Conservation (phyloP, 2,888 invertebrate species). For the Thymelicus lineola region DNA sequence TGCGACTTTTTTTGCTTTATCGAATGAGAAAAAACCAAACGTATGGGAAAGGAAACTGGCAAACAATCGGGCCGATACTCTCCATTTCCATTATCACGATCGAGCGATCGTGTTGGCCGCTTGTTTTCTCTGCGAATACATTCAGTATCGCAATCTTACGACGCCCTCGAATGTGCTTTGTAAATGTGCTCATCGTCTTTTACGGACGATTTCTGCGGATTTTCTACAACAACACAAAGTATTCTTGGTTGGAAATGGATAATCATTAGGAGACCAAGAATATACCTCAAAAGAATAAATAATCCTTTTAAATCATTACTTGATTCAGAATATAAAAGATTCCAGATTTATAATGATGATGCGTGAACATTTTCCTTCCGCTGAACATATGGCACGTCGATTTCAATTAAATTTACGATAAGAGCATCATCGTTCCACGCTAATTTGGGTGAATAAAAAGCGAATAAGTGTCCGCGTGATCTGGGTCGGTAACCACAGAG, state of each 20-base stretch:
- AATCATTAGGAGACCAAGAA: no score
- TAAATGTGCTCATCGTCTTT: no score
- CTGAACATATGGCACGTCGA: conserved; percentile 56
- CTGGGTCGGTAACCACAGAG: conserved; percentile 67
- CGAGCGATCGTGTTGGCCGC: conserved; percentile 55
- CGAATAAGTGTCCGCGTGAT: conserved; percentile 61
- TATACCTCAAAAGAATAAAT: no score
- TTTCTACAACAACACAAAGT: no score
- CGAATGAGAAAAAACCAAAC: conserved; percentile 45
- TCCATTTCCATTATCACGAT: conserved; percentile 57
- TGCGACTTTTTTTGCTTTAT: conserved; percentile 48
- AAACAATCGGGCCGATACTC: conserved; percentile 63
- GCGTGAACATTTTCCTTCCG: conserved; percentile 27
- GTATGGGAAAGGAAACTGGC: conserved; percentile 65
- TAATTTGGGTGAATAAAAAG: conserved; percentile 67
- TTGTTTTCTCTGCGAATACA: conserved; percentile 30
- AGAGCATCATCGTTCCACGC: conserved; percentile 51
- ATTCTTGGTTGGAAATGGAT: no score
- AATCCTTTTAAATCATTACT: neutral
- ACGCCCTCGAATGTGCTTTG: neutral
- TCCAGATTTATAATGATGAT: neutral
- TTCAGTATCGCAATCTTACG: conserved; percentile 26
- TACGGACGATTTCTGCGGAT: no score
- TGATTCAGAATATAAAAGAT: neutral
- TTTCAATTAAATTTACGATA: conserved; percentile 57